A percentile compares a stretch with the other conserved stretches of the same genome.
phyloP scores from a whole-genome alignment of 2,797 vertebrate genomes.

The Sebastolobus altivelis region DNA sequence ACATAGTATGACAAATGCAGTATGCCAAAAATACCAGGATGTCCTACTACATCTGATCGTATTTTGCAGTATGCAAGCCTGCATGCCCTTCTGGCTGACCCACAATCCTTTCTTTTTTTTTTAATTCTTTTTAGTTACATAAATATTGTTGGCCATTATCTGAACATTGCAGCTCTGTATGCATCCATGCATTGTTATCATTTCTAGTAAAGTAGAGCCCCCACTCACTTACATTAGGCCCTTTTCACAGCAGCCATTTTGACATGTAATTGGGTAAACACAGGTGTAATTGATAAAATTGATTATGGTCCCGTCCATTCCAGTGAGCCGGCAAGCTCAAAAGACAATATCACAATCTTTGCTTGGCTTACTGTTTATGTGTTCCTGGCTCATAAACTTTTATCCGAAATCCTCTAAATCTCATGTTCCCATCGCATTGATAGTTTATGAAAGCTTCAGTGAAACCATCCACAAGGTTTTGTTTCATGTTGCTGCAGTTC shows the following conservation, averaged over 20 bases:
- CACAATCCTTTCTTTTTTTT: neutral
- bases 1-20: no score
- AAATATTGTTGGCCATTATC: neutral
- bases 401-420: constrained; percentile 46
- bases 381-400: constrained; percentile 16
- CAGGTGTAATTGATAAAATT: neutral
- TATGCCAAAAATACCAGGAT: no score
- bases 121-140: neutral
- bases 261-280: neutral
- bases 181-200: neutral
- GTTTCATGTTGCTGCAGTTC: constrained; percentile 24
- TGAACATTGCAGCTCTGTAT: neutral
- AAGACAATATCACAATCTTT: constrained; percentile 27
- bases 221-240: neutral
- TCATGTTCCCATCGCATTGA: constrained; percentile 49
- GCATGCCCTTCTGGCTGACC: no score
- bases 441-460: constrained; percentile 53
- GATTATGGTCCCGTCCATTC: neutral
- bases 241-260: neutral
- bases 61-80: no score
- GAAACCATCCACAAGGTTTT: constrained; percentile 20
- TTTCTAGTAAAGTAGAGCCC: neutral
- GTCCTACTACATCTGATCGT: no score
- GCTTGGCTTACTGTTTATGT: neutral
- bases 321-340: neutral